Evolutionary conservation across 2,113 vertebrate species (phyloP).

Genomic region (Heterochromis multidens): DNA sequence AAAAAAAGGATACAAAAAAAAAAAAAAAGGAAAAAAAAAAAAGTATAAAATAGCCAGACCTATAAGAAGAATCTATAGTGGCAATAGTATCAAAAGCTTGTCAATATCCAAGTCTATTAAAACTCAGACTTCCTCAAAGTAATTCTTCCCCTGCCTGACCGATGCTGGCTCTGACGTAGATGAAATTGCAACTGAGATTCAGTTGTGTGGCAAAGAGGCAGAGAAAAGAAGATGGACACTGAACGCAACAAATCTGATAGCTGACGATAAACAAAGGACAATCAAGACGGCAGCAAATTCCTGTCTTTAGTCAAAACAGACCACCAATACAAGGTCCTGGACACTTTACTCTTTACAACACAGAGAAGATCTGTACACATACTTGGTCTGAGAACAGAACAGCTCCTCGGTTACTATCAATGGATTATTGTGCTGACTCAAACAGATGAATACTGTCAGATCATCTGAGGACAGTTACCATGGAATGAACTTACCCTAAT

Average conservation of each 20-base stretch:
- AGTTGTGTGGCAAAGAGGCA: background rate
- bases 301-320: conserved; percentile 33
- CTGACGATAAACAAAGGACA: conserved; percentile 33
- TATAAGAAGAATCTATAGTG: background rate
- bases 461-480: conserved; percentile 5
- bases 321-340: background rate
- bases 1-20: no score
- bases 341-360: background rate
- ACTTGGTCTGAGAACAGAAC: background rate
- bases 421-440: conserved; percentile 26
- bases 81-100: background rate
- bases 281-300: background rate
- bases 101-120: background rate
- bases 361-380: background rate
- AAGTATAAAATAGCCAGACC: no score
- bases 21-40: no score
- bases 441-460: conserved; percentile 28
- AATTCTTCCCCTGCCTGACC: background rate
- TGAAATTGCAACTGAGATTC: conserved; percentile 16
- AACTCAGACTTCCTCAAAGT: conserved; percentile 1
- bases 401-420: background rate
- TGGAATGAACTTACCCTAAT: conserved; percentile 27
- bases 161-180: background rate
- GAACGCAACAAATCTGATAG: conserved; percentile 4
- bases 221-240: background rate